Base-by-base conservation (phyloP, 2,113 vertebrate species). In the Chaenogobius annularis region DNA sequence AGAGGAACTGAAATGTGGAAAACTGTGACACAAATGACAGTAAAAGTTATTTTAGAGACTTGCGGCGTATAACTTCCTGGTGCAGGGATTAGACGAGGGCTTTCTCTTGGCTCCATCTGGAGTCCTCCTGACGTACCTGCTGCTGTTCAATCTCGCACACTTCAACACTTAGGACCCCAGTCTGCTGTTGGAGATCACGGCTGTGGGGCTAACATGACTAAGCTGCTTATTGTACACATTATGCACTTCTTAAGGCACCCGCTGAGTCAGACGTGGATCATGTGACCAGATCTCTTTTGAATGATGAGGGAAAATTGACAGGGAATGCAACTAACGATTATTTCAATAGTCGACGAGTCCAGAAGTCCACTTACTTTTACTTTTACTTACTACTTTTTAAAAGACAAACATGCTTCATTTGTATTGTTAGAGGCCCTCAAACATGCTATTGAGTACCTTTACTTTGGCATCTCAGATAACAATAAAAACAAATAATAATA, bases 81-180 rank as follows among this genome's bases (percentile, higher is more conserved):
- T 75, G 73, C 69, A 37, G 62, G 85, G 88, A 91, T 91, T 91
- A 90, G 87, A 89, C 58, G 22, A 86, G 70, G 74, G 83, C 78
- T 89, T 86, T 90, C 86, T 90, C 74, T 82, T 81, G 78, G 71
- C 73, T 84, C 90, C 84, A 91, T 91, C 91, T 91, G 90, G 90
- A 87, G 82, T 77, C 83, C 76, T 88, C 83, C 84, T 88, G 83
- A 87, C 79, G 73, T 75, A 76, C 71, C 69, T 84, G 80, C 88
- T 84, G 85, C 88, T 91, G 85, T 86, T 83, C 68, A 46, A 23
- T 26, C 40, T 62, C 70, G 56, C 72, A 74, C 55, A 56, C 79
- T 12, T 68, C 37, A 37, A 75, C n/a, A 40, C 58, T 70, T 55
- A 59, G 55, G 19, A 17, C 59, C 37, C 19, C 73, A 68, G 52